Base-by-base conservation (phyloP, 2,888 invertebrate genomes). In the Cenopis cana region DNA sequence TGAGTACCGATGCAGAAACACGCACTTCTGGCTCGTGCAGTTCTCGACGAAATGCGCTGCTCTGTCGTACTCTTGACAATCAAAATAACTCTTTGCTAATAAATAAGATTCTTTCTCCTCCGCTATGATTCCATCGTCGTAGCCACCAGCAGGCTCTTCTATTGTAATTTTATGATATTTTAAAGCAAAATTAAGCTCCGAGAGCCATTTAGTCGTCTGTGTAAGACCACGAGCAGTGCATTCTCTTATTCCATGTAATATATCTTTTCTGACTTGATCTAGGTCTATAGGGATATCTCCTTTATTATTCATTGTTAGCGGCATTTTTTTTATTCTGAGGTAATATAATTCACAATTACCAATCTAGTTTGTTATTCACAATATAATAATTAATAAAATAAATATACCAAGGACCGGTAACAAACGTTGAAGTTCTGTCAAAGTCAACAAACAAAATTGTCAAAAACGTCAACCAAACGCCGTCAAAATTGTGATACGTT, bases 61-160 rank as follows among this genome's bases (percentile, higher is more conserved):
- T 81, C 98, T 94, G 81, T 98, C 98, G 86, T 98, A 99, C 87
- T 99, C 99, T 78, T 97, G 96, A 56, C 97, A 93, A 88, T 98
- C 98, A 84, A 98, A 98, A 85, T 97, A 98, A 74, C 96, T 96
- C 86, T 97, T 98, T 0, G 98, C 97, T 76, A 98, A 86, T 52
- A 95, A 94, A 85, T 97, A 98, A 29, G 94, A 91, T 81, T 97
- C 97, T 74, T 94, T 94, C 78, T 97, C 97, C 69, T 95, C 95
- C 33, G 91, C 91, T 10, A 90, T 86, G 59, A 94, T 92, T 9
- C 92, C 86, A 50, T 93, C 85, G 59, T 94, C 91, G 4, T 88
- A 83, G 2, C 85, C 81, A 10, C 77, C 80, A n/a, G 82, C 76
- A 55, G 89, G 83, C 68, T 96, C 95, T 75, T 94, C 93, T 55